A percentile compares a stretch with the other conserved stretches of the same genome.
Conservation (phyloP, 1,140 invertebrate genomes). For the Bombus cullumanus region DNA sequence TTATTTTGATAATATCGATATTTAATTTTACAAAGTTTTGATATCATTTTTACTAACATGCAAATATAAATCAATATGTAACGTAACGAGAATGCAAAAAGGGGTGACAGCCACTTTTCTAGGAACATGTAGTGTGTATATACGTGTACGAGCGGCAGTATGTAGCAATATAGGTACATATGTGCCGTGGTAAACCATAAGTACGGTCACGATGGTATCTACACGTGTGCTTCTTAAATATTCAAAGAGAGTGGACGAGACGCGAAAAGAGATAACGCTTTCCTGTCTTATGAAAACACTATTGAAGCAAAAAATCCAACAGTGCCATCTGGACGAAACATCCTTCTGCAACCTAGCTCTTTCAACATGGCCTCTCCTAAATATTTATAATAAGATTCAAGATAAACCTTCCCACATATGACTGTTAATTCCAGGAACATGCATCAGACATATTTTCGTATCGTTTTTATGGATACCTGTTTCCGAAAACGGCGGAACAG, state of each 20-base stretch:
- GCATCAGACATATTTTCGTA: slow-evolving; percentile 1
- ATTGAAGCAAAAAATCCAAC: slow-evolving; percentile 40
- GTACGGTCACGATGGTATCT: slow-evolving; percentile 34
- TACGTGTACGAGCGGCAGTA: background rate
- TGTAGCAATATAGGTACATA: background rate
- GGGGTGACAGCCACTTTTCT: background rate
- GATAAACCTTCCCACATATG: slow-evolving; percentile 20
- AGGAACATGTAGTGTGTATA: background rate
- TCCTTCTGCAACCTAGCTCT: slow-evolving; percentile 34
- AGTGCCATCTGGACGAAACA: slow-evolving; percentile 35
- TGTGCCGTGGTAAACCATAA: slow-evolving; percentile 45
- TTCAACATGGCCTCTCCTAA: slow-evolving; percentile 40
- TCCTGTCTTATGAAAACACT: slow-evolving; percentile 55
- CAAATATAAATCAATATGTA: background rate
- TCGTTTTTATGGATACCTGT: slow-evolving; percentile 4
- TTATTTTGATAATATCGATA: too few relatives aligned
- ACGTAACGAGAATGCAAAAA: too few relatives aligned
- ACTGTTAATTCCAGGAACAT: slow-evolving; percentile 17
- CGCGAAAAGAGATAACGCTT: slow-evolving; percentile 36
- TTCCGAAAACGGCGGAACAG: background rate
- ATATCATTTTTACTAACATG: background rate
- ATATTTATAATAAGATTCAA: slow-evolving; percentile 58
- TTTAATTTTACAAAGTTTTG: background rate
- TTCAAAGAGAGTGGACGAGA: slow-evolving; percentile 37
- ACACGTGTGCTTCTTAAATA: slow-evolving; percentile 49